These are phyloP conservation scores for Cecropterus lyciades DNA, from an alignment of 1,140 invertebrate genomes.

Conservation along the genomic window DNA sequence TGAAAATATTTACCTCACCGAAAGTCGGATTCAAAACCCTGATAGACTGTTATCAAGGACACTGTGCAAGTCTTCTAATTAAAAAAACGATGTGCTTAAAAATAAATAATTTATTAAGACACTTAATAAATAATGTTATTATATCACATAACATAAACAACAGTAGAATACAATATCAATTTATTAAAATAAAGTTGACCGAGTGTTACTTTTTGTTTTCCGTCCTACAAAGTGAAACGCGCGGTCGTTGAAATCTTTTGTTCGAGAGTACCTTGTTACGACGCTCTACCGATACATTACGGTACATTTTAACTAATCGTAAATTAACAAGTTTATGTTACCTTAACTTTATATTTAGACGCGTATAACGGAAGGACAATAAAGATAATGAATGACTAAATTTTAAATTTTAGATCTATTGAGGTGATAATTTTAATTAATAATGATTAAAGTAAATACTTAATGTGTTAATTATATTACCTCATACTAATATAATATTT, in stretches of 20 bases:
- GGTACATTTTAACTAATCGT: conserved; percentile 19
- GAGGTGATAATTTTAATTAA: conserved; percentile 25
- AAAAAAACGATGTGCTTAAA: no score
- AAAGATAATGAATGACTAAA: conserved; percentile 16
- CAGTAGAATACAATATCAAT: neutral
- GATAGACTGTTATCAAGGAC: no score
- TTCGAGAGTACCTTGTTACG: conserved; percentile 19
- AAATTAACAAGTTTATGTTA: conserved; percentile 23
- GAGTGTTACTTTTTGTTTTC: conserved; percentile 4
- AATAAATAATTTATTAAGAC: no score
- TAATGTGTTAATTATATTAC: neutral
- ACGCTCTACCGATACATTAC: conserved; percentile 27
- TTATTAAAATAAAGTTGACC: neutral
- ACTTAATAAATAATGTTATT: neutral
- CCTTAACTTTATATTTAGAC: conserved; percentile 27
- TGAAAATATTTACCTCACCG: no score
- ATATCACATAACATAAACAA: neutral
- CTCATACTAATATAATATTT: conserved; percentile 8
- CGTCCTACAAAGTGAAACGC: conserved; percentile 6
- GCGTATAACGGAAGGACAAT: conserved; percentile 6
- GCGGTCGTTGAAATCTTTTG: conserved; percentile 41
- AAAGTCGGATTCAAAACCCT: no score
- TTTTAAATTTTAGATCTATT: conserved; percentile 22
- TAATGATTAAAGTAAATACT: conserved; percentile 13
- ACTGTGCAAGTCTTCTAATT: no score